Conservation (phyloP, 2,113 vertebrate genomes). For the Paraplagusia blochii region DNA sequence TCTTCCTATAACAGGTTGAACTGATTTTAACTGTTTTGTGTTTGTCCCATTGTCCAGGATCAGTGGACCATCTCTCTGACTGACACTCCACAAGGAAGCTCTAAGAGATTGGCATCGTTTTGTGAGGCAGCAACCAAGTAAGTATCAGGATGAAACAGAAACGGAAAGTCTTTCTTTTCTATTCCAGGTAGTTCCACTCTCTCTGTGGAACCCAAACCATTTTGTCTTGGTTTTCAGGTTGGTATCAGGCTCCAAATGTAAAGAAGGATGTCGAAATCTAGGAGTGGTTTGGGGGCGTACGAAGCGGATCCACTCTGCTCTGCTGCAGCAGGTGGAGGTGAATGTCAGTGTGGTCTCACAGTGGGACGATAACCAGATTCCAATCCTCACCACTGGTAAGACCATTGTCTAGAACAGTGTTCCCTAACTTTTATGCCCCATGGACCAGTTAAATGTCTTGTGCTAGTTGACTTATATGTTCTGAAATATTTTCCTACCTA, state of each 20-base stretch:
- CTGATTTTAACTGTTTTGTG: neutral
- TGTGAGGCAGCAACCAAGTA: conserved; percentile 52
- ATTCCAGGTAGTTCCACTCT: neutral
- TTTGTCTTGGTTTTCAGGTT: conserved; percentile 50
- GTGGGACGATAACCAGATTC: conserved; percentile 34
- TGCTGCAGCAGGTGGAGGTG: conserved; percentile 59
- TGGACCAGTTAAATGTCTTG: no score
- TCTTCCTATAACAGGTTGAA: neutral
- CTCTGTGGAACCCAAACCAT: neutral
- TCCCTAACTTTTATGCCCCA: no score
- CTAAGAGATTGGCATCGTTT: conserved; percentile 50
- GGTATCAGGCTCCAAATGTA: conserved; percentile 42
- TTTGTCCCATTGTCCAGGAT: conserved; percentile 43
- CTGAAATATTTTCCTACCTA: no score
- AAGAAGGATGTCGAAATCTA: conserved; percentile 27
- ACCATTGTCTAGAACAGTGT: neutral
- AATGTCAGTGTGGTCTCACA: conserved; percentile 48
- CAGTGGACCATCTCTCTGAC: conserved; percentile 52
- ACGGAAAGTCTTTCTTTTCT: neutral
- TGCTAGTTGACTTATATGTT: no score
- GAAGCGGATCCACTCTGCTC: conserved; percentile 39
- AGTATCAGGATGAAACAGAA: conserved; percentile 14
- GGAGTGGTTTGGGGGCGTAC: conserved; percentile 60
- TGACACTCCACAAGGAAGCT: conserved; percentile 66
- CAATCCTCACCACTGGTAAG: conserved; percentile 58